These are phyloP conservation scores for Cirrhinus mrigala DNA, from an alignment of 2,797 vertebrate species.

Conservation along the genomic window DNA sequence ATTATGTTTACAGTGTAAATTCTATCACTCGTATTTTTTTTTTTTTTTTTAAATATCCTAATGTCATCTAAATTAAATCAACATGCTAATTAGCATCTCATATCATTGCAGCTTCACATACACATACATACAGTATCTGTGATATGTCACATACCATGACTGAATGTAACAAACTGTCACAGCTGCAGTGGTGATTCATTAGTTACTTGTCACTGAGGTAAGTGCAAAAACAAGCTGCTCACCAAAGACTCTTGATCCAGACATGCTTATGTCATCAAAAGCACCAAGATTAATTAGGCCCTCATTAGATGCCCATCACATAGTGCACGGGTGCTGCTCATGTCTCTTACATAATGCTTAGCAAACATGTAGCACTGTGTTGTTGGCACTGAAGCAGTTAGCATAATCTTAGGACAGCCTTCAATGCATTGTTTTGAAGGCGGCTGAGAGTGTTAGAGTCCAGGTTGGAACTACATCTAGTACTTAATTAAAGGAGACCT, in stretches of 20 bases:
- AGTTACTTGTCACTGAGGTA: slow-evolving; percentile 48
- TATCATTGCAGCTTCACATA: slow-evolving; percentile 4
- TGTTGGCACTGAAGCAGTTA: slow-evolving; percentile 11
- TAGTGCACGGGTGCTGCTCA: slow-evolving; percentile 24
- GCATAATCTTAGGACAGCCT: slow-evolving; percentile 1
- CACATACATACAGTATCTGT: slow-evolving; percentile 12
- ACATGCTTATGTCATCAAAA: slow-evolving; percentile 56
- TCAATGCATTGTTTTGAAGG: not conserved
- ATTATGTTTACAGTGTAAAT: no score
- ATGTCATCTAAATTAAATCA: not conserved
- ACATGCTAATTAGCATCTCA: slow-evolving; percentile 13
- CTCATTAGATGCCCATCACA: slow-evolving; percentile 60
- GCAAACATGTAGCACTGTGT: slow-evolving; percentile 29
- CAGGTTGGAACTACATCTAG: not conserved
- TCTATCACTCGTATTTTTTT: no score
- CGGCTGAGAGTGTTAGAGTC: not conserved
- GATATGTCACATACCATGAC: slow-evolving; percentile 57
- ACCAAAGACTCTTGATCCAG: slow-evolving; percentile 48
- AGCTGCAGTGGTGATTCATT: slow-evolving; percentile 58
- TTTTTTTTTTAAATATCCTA: not conserved
- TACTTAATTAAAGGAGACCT: not conserved
- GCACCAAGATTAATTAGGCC: slow-evolving; percentile 59
- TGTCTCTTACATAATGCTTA: slow-evolving; percentile 36
- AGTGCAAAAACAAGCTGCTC: slow-evolving; percentile 38
- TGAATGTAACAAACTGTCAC: slow-evolving; percentile 56